These are phyloP conservation scores for Nerophis ophidion DNA, from an alignment of 2,113 vertebrate species.

Conservation along the genomic window DNA sequence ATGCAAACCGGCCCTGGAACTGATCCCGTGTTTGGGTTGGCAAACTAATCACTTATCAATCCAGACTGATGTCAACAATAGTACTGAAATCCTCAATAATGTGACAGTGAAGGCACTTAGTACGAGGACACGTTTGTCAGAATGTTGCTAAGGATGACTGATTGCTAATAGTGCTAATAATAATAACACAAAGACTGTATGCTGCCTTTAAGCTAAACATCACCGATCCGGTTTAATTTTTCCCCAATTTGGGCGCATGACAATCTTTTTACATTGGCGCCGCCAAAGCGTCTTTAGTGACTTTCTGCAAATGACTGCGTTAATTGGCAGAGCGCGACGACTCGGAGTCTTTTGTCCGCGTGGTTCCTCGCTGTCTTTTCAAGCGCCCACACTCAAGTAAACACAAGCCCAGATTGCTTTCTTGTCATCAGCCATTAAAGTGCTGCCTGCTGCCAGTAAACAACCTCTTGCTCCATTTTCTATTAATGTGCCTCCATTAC, in stretches of 20 bases:
- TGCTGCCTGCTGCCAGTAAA: slow-evolving; percentile 7
- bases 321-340: slow-evolving; percentile 54
- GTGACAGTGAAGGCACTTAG: not conserved
- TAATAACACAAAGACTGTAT: not conserved
- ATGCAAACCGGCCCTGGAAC: too few species aligned
- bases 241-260: slow-evolving; percentile 35
- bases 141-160: slow-evolving; percentile 14
- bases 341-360: slow-evolving; percentile 40
- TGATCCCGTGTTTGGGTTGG: too few species aligned
- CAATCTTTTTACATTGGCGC: slow-evolving; percentile 35
- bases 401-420: slow-evolving; percentile 24
- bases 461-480: slow-evolving; percentile 1
- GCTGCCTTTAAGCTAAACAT: slow-evolving; percentile 34
- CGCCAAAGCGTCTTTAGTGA: slow-evolving; percentile 47
- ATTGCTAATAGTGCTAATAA: slow-evolving; percentile 40
- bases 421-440: slow-evolving; percentile 29
- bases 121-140: slow-evolving; percentile 34
- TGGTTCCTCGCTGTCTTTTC: slow-evolving; percentile 28
- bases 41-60: not conserved
- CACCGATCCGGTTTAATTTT: slow-evolving; percentile 24
- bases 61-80: not conserved
- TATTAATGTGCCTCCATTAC: slow-evolving; percentile 3
- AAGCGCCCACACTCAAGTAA: not conserved
- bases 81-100: slow-evolving; percentile 4
- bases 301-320: slow-evolving; percentile 42